Evolutionary conservation across 2,797 vertebrate genomes (phyloP).

Genomic region (Tinamus major): DNA sequence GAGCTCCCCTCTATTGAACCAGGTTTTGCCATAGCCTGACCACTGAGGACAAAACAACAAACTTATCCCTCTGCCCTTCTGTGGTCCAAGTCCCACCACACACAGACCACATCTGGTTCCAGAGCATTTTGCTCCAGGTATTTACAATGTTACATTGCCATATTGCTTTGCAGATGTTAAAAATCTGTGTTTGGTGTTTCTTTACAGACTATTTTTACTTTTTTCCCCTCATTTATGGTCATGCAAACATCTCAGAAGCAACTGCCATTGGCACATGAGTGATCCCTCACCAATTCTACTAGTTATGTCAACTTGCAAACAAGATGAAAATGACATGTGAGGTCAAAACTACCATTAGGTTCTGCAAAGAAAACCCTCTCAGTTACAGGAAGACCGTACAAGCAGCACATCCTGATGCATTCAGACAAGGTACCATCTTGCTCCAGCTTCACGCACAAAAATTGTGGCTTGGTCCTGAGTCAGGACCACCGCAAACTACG

Average conservation of each 20-base stretch:
- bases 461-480: background rate
- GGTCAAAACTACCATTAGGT: background rate
- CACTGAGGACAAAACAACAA: background rate
- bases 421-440: background rate
- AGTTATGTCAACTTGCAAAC: background rate
- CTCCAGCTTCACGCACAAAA: background rate
- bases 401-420: background rate
- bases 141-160: background rate
- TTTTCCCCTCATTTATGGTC: background rate
- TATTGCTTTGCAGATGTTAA: background rate
- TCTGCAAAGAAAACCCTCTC: rapidly evolving
- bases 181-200: background rate
- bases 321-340: background rate
- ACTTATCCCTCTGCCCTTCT: background rate
- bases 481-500: background rate
- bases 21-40: background rate
- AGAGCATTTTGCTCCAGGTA: background rate
- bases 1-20: background rate
- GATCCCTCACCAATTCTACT: background rate
- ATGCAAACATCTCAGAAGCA: background rate
- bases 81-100: rapidly evolving
- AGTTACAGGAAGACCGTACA: background rate
- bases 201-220: background rate
- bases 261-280: background rate
- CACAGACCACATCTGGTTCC: rapidly evolving